Conservation (phyloP, 2,797 vertebrate genomes). For the Lutjanus argentimaculatus region DNA sequence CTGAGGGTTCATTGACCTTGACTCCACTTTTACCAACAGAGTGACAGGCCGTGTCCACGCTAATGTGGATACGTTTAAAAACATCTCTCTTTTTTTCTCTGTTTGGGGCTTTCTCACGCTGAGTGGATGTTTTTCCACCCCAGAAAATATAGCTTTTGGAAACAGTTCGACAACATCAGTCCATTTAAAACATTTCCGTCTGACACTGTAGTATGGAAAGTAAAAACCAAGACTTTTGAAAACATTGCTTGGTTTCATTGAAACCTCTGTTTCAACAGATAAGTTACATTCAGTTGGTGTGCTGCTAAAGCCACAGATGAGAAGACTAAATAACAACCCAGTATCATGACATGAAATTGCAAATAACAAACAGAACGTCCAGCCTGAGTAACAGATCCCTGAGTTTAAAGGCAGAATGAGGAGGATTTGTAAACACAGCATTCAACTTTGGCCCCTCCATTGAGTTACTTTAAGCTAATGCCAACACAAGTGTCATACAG, state of each 20-base stretch:
- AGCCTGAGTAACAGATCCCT: too few species aligned
- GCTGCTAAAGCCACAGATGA: background rate
- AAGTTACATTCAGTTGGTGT: background rate
- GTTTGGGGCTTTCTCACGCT: background rate
- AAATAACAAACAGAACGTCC: too few species aligned
- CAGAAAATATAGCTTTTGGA: slow-evolving; percentile 20
- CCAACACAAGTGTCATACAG: too few species aligned
- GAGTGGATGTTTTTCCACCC: slow-evolving; percentile 5
- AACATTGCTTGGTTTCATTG: background rate
- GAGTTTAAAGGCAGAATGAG: too few species aligned
- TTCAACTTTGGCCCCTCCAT: too few species aligned
- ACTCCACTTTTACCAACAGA: slow-evolving; percentile 32
- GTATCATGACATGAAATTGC: background rate
- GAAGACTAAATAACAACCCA: background rate
- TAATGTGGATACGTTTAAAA: slow-evolving; percentile 4
- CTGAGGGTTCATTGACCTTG: slow-evolving; percentile 36
- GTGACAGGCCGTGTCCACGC: slow-evolving; percentile 12
- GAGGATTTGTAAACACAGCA: too few species aligned
- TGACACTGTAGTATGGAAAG: background rate
- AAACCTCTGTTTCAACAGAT: background rate
- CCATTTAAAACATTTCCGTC: background rate
- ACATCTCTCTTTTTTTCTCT: background rate
- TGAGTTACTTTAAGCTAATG: too few species aligned
- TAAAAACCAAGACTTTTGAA: background rate
- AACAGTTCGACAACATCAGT: background rate